Conservation (phyloP, 92 coral and sea anemone genomes). For the Galaxea fascicularis region DNA sequence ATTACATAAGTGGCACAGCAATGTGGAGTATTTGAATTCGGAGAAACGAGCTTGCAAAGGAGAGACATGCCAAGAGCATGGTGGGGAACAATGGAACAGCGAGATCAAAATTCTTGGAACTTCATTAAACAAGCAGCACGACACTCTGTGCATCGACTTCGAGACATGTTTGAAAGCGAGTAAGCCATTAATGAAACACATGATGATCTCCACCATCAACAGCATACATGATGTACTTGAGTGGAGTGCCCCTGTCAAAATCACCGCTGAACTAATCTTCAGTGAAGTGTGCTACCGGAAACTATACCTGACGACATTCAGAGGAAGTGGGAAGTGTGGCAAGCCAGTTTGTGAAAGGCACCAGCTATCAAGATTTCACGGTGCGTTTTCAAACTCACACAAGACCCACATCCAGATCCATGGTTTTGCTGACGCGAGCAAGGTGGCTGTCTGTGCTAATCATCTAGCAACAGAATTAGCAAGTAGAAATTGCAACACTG, state of each 20-base stretch:
- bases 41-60: constrained; percentile 26
- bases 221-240: constrained; percentile 52
- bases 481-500: too few species aligned
- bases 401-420: constrained; percentile 42
- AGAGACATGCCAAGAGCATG: not conserved
- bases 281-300: constrained; percentile 41
- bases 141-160: constrained; percentile 7
- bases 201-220: constrained; percentile 37
- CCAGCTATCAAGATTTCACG: constrained; percentile 60
- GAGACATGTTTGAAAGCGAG: not conserved
- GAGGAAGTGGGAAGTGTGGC: constrained; percentile 22
- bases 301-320: constrained; percentile 26
- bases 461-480: constrained; percentile 62
- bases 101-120: constrained; percentile 1
- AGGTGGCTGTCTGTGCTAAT: constrained; percentile 59
- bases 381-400: constrained; percentile 38
- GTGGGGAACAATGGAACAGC: not conserved
- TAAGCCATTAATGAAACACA: constrained; percentile 41
- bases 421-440: too few species aligned
- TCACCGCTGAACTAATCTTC: constrained; percentile 47
- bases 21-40: not conserved
- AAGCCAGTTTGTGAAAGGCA: not conserved
- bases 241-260: constrained; percentile 46
- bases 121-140: not conserved
- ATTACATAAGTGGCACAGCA: constrained; percentile 7